Conservation (phyloP, 2,797 vertebrate genomes). For the Intellagama lesueurii region DNA sequence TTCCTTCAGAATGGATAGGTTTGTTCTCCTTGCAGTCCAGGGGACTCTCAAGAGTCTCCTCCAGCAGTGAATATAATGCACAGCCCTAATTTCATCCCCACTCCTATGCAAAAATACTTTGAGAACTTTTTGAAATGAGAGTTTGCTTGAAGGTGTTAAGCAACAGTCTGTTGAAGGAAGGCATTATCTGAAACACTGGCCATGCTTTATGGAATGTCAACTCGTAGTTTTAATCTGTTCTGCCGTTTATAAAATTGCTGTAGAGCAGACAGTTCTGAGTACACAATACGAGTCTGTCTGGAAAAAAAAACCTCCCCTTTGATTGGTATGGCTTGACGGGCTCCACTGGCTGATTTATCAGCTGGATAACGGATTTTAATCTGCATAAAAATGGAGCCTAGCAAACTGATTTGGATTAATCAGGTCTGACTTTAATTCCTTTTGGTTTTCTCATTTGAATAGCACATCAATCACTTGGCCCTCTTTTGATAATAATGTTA, state of each 20-base stretch:
- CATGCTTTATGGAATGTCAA: neutral
- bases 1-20: no score
- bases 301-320: constrained; percentile 45
- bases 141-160: no score
- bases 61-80: no score
- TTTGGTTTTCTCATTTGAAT: constrained; percentile 73
- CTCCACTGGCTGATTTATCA: constrained; percentile 69
- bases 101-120: neutral
- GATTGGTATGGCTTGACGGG: constrained; percentile 21
- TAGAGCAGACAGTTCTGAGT: neutral
- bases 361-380: constrained; percentile 69
- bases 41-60: no score
- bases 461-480: constrained; percentile 73
- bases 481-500: constrained; percentile 78
- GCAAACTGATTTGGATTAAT: constrained; percentile 75
- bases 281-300: neutral
- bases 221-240: neutral
- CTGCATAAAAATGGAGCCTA: constrained; percentile 74
- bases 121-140: neutral
- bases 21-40: no score
- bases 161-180: neutral
- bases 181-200: neutral
- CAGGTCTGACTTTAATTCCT: constrained; percentile 71
- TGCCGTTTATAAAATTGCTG: neutral
- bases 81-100: no score